Evolutionary conservation across 1,140 invertebrate species (phyloP).

Genomic region (Trichonephila clavata): DNA sequence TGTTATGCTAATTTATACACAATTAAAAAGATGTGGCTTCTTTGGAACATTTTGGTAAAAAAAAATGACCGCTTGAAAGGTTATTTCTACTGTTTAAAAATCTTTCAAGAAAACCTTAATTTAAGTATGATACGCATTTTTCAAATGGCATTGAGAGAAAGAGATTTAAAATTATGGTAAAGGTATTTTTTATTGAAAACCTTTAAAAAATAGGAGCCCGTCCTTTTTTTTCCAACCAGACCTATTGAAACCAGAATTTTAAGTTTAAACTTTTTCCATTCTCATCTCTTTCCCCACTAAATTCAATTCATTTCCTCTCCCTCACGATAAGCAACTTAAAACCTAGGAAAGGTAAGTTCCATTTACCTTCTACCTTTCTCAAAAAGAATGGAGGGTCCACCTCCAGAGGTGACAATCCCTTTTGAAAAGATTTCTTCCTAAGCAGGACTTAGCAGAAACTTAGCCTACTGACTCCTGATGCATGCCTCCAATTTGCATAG

Average conservation of each 20-base stretch:
- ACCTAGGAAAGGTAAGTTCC: neutral
- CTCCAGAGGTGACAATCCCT: neutral
- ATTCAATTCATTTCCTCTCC: neutral
- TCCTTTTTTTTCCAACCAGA: too few relatives aligned
- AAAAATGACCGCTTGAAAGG: too few relatives aligned
- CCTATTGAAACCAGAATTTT: neutral
- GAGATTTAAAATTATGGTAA: too few relatives aligned
- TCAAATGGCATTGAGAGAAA: too few relatives aligned
- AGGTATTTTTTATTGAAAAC: too few relatives aligned
- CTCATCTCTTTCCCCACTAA: neutral
- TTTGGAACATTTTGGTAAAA: too few relatives aligned
- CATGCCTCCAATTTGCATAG: slow-evolving; percentile 58
- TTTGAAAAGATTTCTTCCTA: slow-evolving; percentile 20
- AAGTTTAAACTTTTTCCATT: neutral
- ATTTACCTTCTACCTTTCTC: neutral
- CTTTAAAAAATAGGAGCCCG: too few relatives aligned
- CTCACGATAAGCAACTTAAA: neutral
- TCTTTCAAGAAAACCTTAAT: too few relatives aligned
- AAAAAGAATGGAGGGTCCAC: neutral
- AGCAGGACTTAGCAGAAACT: slow-evolving; percentile 40
- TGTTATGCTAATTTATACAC: too few relatives aligned
- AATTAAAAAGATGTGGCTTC: too few relatives aligned
- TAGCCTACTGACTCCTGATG: slow-evolving; percentile 19
- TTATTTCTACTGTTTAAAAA: too few relatives aligned
- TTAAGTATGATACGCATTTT: too few relatives aligned